These are phyloP conservation scores for Carcharodon carcharias DNA, from an alignment of 2,797 vertebrate genomes.

Conservation along the genomic window DNA sequence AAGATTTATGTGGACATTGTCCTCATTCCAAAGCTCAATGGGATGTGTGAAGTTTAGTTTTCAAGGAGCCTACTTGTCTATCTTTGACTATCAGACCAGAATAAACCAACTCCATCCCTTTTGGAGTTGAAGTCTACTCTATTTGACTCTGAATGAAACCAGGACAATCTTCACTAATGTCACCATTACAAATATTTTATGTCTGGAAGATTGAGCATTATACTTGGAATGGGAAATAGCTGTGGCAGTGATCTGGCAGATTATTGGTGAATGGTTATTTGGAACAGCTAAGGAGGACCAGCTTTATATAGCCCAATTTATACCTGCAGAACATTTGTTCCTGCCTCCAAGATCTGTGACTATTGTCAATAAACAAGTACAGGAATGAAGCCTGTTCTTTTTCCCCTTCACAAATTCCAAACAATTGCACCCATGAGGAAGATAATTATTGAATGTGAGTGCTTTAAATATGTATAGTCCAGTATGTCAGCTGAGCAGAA, in stretches of 20 bases:
- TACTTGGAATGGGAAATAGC: background rate
- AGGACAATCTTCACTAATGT: background rate
- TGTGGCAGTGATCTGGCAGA: background rate
- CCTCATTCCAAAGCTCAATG: background rate
- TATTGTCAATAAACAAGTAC: background rate
- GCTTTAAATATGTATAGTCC: background rate
- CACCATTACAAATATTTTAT: background rate
- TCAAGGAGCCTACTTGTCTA: background rate
- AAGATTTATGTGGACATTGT: background rate
- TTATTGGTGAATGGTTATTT: background rate
- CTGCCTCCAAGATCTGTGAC: background rate
- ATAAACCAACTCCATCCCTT: background rate
- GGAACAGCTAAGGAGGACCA: background rate
- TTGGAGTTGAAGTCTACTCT: background rate
- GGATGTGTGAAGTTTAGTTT: background rate
- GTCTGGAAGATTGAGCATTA: background rate
- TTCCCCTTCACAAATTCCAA: background rate
- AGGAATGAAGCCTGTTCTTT: background rate
- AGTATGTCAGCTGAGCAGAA: background rate
- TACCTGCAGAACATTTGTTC: background rate
- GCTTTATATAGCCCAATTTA: background rate
- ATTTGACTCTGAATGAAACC: background rate
- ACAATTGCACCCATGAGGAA: background rate
- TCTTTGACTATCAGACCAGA: background rate
- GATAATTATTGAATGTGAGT: background rate